A percentile compares a stretch with the other conserved stretches of the same genome.
Conservation (phyloP, 64 coral and sea anemone species). For the Acropora yongei region DNA sequence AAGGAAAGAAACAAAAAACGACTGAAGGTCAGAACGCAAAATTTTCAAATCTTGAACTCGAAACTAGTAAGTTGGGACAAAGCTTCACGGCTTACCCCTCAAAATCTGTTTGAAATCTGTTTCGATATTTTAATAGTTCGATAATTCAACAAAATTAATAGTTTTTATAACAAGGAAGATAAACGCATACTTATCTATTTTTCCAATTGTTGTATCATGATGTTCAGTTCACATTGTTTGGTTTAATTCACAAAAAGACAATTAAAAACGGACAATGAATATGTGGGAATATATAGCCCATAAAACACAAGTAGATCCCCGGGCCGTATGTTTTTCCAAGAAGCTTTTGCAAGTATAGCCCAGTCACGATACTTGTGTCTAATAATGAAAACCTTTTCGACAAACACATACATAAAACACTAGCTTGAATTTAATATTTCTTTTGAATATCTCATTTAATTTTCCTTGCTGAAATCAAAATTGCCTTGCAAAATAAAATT, state of each 20-base stretch:
- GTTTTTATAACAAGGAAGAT: neutral
- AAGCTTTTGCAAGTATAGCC: too few relatives aligned
- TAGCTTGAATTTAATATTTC: neutral
- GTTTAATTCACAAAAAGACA: neutral
- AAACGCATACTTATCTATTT: slow-evolving; percentile 26
- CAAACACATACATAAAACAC: too few relatives aligned
- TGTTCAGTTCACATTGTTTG: neutral
- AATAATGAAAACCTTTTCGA: too few relatives aligned
- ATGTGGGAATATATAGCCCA: neutral
- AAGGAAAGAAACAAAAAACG: neutral
- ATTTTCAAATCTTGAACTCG: neutral
- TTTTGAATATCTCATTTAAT: neutral
- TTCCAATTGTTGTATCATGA: neutral
- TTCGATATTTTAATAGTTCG: slow-evolving; percentile 2
- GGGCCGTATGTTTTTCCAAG: too few relatives aligned
- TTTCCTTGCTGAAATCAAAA: neutral
- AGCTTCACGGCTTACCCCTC: too few relatives aligned
- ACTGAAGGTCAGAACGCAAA: neutral
- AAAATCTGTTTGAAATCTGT: neutral
- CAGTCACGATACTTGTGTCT: too few relatives aligned
- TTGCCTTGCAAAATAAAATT: neutral
- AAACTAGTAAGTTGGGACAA: neutral
- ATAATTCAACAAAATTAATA: neutral
- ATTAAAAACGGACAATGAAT: neutral
- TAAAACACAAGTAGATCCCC: neutral